Conservation (phyloP, 1,140 invertebrate genomes). For the Leptopilina boulardi region DNA sequence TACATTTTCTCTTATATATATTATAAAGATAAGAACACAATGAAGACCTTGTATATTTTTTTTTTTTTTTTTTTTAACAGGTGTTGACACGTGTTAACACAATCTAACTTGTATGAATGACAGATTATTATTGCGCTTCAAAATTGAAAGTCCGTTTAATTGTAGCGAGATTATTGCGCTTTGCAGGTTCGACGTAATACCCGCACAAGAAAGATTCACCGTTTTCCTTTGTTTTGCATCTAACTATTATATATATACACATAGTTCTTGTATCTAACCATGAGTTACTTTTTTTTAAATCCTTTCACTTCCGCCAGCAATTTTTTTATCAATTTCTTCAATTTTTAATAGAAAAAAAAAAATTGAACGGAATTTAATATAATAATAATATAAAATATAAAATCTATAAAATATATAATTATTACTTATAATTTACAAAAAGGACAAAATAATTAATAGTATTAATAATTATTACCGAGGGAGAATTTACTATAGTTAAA, state of each 20-base stretch:
- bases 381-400: too few species aligned
- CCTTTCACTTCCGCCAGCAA: conserved; percentile 9
- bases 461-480: too few species aligned
- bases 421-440: too few species aligned
- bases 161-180: conserved; percentile 50
- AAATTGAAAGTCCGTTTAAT: conserved; percentile 47
- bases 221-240: conserved; percentile 51
- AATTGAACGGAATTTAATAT: too few species aligned
- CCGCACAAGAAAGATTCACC: conserved; percentile 45
- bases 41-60: conserved; percentile 51
- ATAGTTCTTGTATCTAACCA: not conserved
- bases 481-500: too few species aligned
- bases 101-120: conserved; percentile 49
- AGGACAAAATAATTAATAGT: too few species aligned
- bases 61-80: conserved; percentile 58
- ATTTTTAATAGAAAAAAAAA: too few species aligned
- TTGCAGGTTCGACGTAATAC: conserved; percentile 48
- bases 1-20: conserved; percentile 40
- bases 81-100: conserved; percentile 58
- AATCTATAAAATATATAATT: too few species aligned
- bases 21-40: conserved; percentile 43
- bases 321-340: conserved; percentile 10
- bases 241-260: conserved; percentile 37
- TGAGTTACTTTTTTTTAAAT: not conserved
- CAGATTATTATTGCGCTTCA: conserved; percentile 51